These are phyloP conservation scores for Pollenia labialis DNA, from an alignment of 2,888 invertebrate species.

Conservation along the genomic window DNA sequence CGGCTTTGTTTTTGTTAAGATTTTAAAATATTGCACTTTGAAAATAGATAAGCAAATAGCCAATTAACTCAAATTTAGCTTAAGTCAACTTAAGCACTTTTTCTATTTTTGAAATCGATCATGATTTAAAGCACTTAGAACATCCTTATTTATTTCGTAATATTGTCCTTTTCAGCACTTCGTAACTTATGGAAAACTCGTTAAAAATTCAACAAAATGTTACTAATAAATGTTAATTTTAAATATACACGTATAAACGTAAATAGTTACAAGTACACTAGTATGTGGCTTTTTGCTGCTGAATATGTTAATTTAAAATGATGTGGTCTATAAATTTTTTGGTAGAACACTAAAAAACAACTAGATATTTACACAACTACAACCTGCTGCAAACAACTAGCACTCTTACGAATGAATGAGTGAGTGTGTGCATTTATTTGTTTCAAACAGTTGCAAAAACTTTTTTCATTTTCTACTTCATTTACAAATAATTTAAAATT, in stretches of 20 bases:
- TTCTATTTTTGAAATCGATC: too few relatives aligned
- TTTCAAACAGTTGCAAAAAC: slow-evolving; percentile 26
- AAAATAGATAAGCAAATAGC: too few relatives aligned
- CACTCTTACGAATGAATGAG: background rate
- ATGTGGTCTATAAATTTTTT: slow-evolving; percentile 11
- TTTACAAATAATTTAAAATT: slow-evolving; percentile 66
- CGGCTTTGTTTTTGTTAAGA: too few relatives aligned
- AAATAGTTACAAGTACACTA: background rate
- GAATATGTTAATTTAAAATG: slow-evolving; percentile 49
- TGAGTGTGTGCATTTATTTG: slow-evolving; percentile 4
- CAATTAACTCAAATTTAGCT: too few relatives aligned
- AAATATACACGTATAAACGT: background rate
- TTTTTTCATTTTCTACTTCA: slow-evolving; percentile 60
- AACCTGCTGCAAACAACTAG: background rate
- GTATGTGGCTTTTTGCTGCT: background rate
- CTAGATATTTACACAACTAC: background rate
- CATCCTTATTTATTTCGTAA: too few relatives aligned
- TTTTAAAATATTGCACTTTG: too few relatives aligned
- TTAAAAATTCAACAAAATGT: background rate
- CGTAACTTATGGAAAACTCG: background rate
- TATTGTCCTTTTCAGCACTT: too few relatives aligned
- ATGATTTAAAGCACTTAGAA: too few relatives aligned
- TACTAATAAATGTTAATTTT: slow-evolving; percentile 15
- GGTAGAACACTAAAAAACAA: background rate
- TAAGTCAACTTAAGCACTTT: too few relatives aligned